Evolutionary conservation across 2,888 invertebrate species (phyloP).

Genomic region (Oscheius onirici): DNA sequence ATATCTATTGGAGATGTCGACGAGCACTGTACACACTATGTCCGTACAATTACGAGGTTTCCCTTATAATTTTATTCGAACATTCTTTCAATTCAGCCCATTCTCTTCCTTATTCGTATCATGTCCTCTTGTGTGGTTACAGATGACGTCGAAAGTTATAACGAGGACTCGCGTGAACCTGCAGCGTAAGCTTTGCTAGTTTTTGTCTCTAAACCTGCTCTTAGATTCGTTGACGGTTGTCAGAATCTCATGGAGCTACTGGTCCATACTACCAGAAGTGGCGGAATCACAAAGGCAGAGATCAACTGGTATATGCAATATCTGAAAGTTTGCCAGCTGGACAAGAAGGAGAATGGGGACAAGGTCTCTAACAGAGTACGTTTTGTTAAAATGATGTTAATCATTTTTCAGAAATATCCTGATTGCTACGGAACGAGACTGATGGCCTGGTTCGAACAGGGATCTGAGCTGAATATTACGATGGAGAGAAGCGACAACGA

Average conservation of each 20-base stretch:
- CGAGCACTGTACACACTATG: constrained; percentile 42
- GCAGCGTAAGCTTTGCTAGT: not conserved
- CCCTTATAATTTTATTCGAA: not conserved
- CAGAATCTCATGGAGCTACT: constrained; percentile 6
- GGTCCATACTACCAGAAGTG: not conserved
- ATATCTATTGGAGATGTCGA: constrained; percentile 25
- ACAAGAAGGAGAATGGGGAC: constrained; percentile 4
- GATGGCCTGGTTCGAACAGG: constrained; percentile 19
- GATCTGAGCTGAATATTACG: not conserved
- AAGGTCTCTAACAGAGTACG: not conserved
- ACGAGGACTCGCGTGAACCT: constrained; percentile 27
- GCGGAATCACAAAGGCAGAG: constrained; percentile 3
- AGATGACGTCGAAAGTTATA: not conserved
- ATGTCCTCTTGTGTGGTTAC: not conserved
- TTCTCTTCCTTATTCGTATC: constrained; percentile 33
- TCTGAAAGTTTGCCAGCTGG: constrained; percentile 1
- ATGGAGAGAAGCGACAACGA: not conserved
- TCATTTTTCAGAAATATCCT: constrained; percentile 1
- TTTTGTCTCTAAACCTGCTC: not conserved
- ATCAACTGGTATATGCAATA: constrained; percentile 32
- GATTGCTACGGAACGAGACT: constrained; percentile 2
- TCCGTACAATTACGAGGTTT: constrained; percentile 59
- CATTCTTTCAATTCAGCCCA: not conserved
- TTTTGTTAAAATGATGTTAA: not conserved
- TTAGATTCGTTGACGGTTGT: constrained; percentile 29